These are phyloP conservation scores for Tridacna gigas DNA, from an alignment of 2,888 invertebrate genomes.

Conservation along the genomic window DNA sequence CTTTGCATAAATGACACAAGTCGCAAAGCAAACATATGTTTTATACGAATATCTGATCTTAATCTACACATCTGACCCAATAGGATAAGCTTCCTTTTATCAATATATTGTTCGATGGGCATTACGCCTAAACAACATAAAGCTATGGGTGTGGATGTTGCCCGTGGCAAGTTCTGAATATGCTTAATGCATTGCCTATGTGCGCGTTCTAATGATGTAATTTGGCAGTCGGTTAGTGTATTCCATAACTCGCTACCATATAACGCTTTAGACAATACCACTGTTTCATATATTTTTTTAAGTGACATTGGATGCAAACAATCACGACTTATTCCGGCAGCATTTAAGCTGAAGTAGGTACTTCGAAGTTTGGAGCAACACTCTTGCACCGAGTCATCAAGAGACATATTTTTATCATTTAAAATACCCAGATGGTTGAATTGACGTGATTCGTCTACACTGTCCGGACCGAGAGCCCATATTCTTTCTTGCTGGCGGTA, in stretches of 20 bases:
- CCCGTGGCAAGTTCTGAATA: background rate
- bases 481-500: background rate
- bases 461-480: conserved; percentile 1
- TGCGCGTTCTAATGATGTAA: background rate
- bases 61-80: conserved; percentile 12
- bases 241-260: conserved; percentile 15
- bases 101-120: conserved; percentile 13
- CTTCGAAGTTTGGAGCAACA: background rate
- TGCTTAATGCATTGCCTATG: background rate
- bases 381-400: background rate
- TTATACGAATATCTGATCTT: background rate
- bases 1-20: background rate
- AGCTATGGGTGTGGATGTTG: background rate
- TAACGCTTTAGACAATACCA: conserved; percentile 4
- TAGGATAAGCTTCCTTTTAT: conserved; percentile 3
- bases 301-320: background rate
- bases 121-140: background rate
- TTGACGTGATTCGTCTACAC: background rate
- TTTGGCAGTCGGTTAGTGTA: background rate
- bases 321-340: background rate
- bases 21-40: conserved; percentile 4
- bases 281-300: conserved; percentile 5
- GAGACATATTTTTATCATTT: conserved; percentile 2
- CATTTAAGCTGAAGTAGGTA: conserved; percentile 1
- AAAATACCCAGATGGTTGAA: conserved; percentile 1